Evolutionary conservation across 37 sponge, comb jelly and placozoan genomes (phyloP), one percentile per base, ranked within the genome.

Genomic region (Aplysina aerophoba): DNA sequence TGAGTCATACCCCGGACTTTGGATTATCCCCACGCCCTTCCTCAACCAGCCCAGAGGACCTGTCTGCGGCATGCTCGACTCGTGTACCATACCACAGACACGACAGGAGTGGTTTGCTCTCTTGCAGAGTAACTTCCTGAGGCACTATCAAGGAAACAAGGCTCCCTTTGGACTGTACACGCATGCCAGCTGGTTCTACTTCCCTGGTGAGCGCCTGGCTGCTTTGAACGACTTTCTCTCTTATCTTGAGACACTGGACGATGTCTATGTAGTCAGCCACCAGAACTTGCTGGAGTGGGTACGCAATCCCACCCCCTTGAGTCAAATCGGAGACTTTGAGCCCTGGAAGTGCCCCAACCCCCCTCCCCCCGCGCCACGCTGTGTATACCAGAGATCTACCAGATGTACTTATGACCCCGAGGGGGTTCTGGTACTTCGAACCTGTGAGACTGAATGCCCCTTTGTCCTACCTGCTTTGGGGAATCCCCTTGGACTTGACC

Each of bases 281-380:
- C 17, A 82, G 25, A 83, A 90, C 44, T 41, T 90, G 83, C 55
- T 90, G 65, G 90, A 90, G 0, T 90, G 90, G 90, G 79, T 85
- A 6, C 85, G 86, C 0, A 78, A 66, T 2, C 90, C 90, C 36
- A 85, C 86, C 2, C 83, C 90, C 0, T 58, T 90, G 28, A 44
- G 39, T 55, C 31, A 82, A 40, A 86, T 90, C 25, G n/a, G 40
- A 0, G 55, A 57, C 63, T 90, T 90, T 63, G 64, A 39, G 0
- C 90, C 90, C 28, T 90, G 86, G 86, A 25, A 73, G 25, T 90
- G 90, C 39, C 64, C 86, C 56, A 0, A 55, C 15, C 75, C 59
- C 15, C 82, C 86, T n/a, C 50, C 8, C 8, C 75, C 83, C 0
- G 0, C 55, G 0, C 86, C 90, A 35, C 33, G 86, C 19, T 85